Base-by-base conservation (phyloP, 2,797 vertebrate species). In the Luscinia luscinia region DNA sequence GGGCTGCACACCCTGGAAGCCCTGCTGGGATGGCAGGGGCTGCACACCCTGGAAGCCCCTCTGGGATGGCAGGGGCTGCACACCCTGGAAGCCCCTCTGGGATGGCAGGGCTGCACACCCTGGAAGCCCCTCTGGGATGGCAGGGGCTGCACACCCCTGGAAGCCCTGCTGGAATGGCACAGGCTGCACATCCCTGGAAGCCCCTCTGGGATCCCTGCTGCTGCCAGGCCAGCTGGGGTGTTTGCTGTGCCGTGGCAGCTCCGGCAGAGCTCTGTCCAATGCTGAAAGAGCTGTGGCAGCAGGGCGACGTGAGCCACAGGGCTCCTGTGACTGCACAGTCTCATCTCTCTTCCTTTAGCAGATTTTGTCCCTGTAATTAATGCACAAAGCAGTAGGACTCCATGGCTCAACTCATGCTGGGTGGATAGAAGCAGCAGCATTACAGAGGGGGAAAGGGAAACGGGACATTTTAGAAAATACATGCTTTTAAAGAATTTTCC, bases 261-360 rank as follows among this genome's bases (percentile, higher is more conserved):
- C 21, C 0, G 0, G 0, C 67, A 43, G 82, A 67, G 85, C 84
- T 87, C 93, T 81, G 89, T 75, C 76, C 84, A 51, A 72, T 22
- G 77, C 76, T 92, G 70, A 95, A 88, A 78, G n/a, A 32, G 45
- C 43, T 3, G 1, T 1, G 38, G 24, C 3, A 12, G 79, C 2
- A 5, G 82, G 0, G 55, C 0, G 0, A 55, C 2, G 21, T 0
- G 16, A 90, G 41, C n/a, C 4, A 8, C 20, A 3, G 40, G 58
- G 58, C 36, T 85, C 57, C 67, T 61, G 52, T 0, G 2, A 19
- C 51, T 18, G 11, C 51, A 26, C 12, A 48, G 18, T 16, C 64
- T 59, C 2, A 0, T 8, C 54, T 30, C 58, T 40, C 52, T 38
- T 63, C 62, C 69, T 77, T 66, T 19, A 45, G 26, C 36, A 36